phyloP scores from a whole-genome alignment of 2,888 invertebrate species.

The Cataglyphis rosenhaueri region DNA sequence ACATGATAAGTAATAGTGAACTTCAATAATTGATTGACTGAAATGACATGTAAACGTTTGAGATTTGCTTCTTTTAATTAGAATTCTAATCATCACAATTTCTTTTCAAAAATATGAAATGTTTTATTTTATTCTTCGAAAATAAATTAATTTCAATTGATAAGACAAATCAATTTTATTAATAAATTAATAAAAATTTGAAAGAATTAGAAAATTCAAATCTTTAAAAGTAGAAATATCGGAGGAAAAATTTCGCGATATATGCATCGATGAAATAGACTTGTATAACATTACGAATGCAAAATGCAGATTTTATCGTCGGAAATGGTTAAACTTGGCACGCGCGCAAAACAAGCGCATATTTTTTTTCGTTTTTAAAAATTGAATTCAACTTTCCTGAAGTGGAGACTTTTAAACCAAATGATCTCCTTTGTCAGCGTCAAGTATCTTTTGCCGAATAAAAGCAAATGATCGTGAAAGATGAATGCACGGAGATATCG shows the following conservation, averaged over 20 bases:
- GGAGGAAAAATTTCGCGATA: not conserved
- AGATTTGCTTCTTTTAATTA: not conserved
- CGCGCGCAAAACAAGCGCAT: not conserved
- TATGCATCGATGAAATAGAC: conserved; percentile 17
- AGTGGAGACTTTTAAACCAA: not conserved
- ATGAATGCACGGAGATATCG: conserved; percentile 7
- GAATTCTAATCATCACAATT: not conserved
- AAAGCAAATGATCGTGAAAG: not conserved
- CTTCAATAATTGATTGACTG: not conserved
- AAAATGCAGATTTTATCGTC: conserved; percentile 34
- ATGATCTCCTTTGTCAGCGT: not conserved
- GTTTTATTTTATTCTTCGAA: not conserved
- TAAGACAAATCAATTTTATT: conserved; percentile 26
- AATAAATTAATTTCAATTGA: not conserved
- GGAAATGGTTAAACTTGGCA: not conserved
- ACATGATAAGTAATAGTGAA: not conserved
- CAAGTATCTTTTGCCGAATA: not conserved
- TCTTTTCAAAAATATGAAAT: not conserved
- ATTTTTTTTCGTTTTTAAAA: not conserved
- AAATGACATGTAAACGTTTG: not conserved
- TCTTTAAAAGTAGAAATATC: not conserved
- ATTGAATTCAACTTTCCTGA: not conserved
- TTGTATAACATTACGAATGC: not conserved
- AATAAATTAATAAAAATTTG: conserved; percentile 24
- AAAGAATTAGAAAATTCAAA: not conserved